These are phyloP conservation scores for Coranthus polyacanthus DNA, from an alignment of 2,797 vertebrate species.

Conservation along the genomic window DNA sequence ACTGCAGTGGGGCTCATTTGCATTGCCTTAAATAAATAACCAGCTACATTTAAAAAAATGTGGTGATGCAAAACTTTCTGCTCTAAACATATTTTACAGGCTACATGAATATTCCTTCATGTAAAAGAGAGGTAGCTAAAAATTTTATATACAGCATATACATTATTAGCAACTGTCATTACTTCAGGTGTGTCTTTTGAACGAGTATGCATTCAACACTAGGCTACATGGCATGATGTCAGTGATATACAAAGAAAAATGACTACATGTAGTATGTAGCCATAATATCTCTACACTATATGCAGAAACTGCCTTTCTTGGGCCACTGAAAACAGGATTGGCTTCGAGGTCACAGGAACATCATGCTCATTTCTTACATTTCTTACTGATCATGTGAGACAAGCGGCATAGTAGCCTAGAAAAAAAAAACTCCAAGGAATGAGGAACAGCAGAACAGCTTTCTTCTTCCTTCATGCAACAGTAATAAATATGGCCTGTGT, in stretches of 20 bases:
- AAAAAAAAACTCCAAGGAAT: slow-evolving; percentile 27
- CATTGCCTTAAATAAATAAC: slow-evolving; percentile 8
- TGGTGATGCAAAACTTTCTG: slow-evolving; percentile 9
- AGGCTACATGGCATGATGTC: background rate
- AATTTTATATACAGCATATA: too few relatives aligned
- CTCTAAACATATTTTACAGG: background rate
- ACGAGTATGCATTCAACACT: background rate
- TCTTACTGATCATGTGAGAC: slow-evolving; percentile 33
- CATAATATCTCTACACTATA: too few relatives aligned
- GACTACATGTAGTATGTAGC: too few relatives aligned
- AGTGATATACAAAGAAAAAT: background rate
- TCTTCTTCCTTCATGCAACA: slow-evolving; percentile 47
- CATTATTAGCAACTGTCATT: background rate
- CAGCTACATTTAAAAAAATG: background rate
- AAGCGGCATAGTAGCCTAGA: background rate
- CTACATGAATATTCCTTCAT: background rate
- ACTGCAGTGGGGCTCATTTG: slow-evolving; percentile 10
- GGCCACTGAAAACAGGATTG: background rate
- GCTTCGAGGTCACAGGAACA: slow-evolving; percentile 14
- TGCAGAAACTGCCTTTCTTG: background rate
- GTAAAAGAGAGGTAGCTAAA: background rate
- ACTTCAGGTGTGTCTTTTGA: background rate
- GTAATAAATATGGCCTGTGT: slow-evolving; percentile 71
- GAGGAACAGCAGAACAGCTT: slow-evolving; percentile 10
- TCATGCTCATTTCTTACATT: slow-evolving; percentile 12